Evolutionary conservation across 2,113 vertebrate species (phyloP).

Genomic region (Callipepla squamata): DNA sequence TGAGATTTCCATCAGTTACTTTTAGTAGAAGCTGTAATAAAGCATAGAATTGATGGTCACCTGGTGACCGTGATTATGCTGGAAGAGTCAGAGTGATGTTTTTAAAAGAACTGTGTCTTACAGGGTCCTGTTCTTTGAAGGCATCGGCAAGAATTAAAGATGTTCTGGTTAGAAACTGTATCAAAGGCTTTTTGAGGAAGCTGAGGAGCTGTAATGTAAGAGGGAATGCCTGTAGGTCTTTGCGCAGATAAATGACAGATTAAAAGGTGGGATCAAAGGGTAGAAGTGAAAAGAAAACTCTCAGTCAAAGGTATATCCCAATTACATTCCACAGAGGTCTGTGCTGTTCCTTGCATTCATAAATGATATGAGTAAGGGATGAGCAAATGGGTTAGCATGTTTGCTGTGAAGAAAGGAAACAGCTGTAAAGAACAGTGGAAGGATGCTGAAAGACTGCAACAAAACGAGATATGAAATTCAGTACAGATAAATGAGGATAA

Average conservation of each 20-base stretch:
- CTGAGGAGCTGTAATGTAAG: neutral
- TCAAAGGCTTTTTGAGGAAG: neutral
- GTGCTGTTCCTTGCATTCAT: fast-evolving
- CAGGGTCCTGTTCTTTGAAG: neutral
- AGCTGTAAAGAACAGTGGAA: neutral
- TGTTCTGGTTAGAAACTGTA: neutral
- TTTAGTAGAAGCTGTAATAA: neutral
- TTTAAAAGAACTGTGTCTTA: neutral
- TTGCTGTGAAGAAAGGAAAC: neutral
- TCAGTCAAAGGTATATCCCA: neutral
- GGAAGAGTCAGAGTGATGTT: neutral
- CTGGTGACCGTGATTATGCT: neutral
- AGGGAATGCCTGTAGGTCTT: neutral
- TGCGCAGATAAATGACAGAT: neutral
- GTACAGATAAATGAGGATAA: neutral
- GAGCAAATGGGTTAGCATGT: neutral
- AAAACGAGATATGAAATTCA: neutral
- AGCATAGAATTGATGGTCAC: neutral
- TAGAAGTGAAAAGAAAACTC: neutral
- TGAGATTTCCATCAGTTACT: neutral
- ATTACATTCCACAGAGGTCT: neutral
- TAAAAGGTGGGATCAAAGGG: neutral
- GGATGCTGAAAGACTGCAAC: neutral
- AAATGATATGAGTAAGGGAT: neutral
- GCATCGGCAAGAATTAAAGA: neutral